Evolutionary conservation across 2,888 invertebrate genomes (phyloP).

Genomic region (Trissolcus brochymenae): DNA sequence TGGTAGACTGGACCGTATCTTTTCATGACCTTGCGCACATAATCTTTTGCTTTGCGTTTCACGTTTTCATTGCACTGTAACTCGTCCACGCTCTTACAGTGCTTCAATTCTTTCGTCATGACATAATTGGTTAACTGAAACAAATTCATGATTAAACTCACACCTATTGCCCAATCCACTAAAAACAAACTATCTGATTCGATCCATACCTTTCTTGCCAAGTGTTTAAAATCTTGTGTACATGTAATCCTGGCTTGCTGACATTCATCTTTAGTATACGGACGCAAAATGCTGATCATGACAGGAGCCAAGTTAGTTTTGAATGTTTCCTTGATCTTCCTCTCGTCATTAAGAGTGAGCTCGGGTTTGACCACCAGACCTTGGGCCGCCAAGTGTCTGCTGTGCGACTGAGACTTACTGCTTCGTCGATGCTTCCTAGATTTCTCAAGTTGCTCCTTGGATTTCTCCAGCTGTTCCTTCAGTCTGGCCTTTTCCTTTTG

Average conservation of each 20-base stretch:
- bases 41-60: conserved; percentile 95
- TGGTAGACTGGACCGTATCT: conserved; percentile 91
- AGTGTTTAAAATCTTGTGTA: conserved; percentile 95
- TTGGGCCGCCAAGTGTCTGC: conserved; percentile 67
- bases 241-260: conserved; percentile 89
- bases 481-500: conserved; percentile 80
- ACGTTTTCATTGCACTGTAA: conserved; percentile 93
- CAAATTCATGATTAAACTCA: conserved; percentile 3
- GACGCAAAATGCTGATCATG: conserved; percentile 91
- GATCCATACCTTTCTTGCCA: conserved; percentile 86
- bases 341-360: conserved; percentile 78
- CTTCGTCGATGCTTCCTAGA: conserved; percentile 74
- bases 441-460: conserved; percentile 77
- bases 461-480: conserved; percentile 77
- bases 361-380: conserved; percentile 76
- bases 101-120: conserved; percentile 95
- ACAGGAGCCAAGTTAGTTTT: conserved; percentile 87
- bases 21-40: conserved; percentile 96
- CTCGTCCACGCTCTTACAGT: conserved; percentile 90
- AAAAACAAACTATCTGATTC: background rate
- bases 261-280: conserved; percentile 91
- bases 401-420: conserved; percentile 71
- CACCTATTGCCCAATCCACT: background rate
- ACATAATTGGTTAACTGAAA: conserved; percentile 95
- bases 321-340: conserved; percentile 91